Evolutionary conservation across 1,140 invertebrate genomes (phyloP).

Genomic region (Scylla paramamosain): DNA sequence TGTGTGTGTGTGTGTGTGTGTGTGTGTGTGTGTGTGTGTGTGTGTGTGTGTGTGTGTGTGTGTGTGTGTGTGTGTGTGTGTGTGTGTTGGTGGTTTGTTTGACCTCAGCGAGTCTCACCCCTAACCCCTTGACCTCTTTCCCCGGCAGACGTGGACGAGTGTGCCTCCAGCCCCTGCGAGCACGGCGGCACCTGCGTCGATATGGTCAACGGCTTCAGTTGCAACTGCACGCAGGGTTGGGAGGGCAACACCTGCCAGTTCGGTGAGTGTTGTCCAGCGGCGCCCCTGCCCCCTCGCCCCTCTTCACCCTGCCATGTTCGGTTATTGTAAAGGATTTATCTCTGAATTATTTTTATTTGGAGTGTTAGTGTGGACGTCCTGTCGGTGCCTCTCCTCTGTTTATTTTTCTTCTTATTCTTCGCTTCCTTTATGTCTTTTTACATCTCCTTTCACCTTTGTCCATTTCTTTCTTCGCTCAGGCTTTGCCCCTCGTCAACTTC

Average conservation of each 20-base stretch:
- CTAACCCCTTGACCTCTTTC: conserved; percentile 35
- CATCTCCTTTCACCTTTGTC: not conserved
- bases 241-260: conserved; percentile 89
- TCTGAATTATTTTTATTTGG: not conserved
- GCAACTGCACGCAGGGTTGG: conserved; percentile 90
- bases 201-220: conserved; percentile 87
- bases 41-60: too few relatives aligned
- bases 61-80: too few relatives aligned
- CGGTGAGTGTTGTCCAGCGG: conserved; percentile 85
- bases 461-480: too few relatives aligned
- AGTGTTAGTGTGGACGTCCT: not conserved
- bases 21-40: too few relatives aligned
- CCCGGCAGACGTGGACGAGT: conserved; percentile 84
- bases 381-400: not conserved
- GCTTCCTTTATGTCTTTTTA: not conserved
- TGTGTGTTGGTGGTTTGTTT: too few relatives aligned
- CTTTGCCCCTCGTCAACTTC: not conserved
- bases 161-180: conserved; percentile 89
- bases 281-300: not conserved
- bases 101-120: too few relatives aligned
- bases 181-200: conserved; percentile 93
- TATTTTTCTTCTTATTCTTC: not conserved
- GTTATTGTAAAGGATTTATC: not conserved
- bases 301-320: not conserved
- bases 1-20: too few relatives aligned